Evolutionary conservation across 2,113 vertebrate species (phyloP), one percentile per base, ranked within the genome.

Genomic region (Coryphaenoides rupestris): DNA sequence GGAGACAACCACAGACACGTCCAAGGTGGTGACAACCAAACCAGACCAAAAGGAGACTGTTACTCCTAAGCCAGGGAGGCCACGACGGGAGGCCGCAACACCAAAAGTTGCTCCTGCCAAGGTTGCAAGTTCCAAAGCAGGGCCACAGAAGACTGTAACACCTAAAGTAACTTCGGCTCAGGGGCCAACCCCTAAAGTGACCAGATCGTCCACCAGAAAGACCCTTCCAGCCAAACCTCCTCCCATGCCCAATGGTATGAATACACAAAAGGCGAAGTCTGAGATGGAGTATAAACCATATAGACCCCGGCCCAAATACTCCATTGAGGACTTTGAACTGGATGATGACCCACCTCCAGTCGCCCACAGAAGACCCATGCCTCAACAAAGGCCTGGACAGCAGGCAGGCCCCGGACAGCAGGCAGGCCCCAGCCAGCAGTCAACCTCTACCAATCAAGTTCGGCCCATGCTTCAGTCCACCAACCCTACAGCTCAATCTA

Each of bases 201-300:
- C 80, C 60, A 69, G 76, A 63, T 73, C 77, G 9, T 73, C 75
- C 54, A 24, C 77, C 49, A 90, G 84, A 65, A 85, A 75, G 50
- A 65, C 60, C 0, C 88, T 90, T 10, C 90, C 91, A 3, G 82
- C 88, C 3, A 56, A 79, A 1, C 87, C 89, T 1, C 89, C 89
- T 7, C 89, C 90, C 1, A 90, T 91, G 90, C 89, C 90, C 23
- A 92, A 92, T 0, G 91, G 91, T 14, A 65, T 90, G 13, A 87
- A 74, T 19, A 58, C 70, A 59, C 74, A 86, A 46, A 91, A 90
- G 54, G 47, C 60, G 4, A 87, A 87, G 60, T 72, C 76, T 47
- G 77, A 62, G 21, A 65, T 90, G 4, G 90, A 91, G 66, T 90
- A 91, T 76, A 92, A 88, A 69, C 85, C 89, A 4, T 92, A 90